phyloP scores from a whole-genome alignment of 2,888 invertebrate species.

The Cryptosula pallasiana region DNA sequence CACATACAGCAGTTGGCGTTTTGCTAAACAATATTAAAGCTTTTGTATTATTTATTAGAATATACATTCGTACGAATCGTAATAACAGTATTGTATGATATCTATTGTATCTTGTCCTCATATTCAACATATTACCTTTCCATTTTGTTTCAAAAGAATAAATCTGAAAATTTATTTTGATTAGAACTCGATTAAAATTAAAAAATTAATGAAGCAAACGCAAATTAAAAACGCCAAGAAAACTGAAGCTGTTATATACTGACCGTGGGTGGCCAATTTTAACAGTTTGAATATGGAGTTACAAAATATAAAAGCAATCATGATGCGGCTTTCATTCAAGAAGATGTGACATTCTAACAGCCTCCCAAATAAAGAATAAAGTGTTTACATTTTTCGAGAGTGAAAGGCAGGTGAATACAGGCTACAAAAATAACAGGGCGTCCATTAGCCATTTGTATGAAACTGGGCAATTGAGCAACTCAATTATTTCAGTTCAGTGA shows the following conservation, averaged over 20 bases:
- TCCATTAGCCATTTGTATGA: neutral
- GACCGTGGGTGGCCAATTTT: too few relatives aligned
- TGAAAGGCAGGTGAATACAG: neutral
- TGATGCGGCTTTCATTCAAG: too few relatives aligned
- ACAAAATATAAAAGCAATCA: neutral
- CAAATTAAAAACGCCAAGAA: too few relatives aligned
- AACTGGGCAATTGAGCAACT: neutral
- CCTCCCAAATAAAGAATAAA: too few relatives aligned
- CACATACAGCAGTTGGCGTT: neutral
- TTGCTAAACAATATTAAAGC: neutral
- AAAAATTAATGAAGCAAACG: too few relatives aligned
- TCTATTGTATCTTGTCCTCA: too few relatives aligned
- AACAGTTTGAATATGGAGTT: neutral
- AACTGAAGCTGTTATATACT: too few relatives aligned
- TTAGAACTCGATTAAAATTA: too few relatives aligned
- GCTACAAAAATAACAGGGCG: neutral
- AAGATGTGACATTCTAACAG: neutral
- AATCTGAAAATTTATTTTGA: too few relatives aligned
- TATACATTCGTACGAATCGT: neutral
- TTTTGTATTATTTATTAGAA: constrained; percentile 2
- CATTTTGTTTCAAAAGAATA: too few relatives aligned
- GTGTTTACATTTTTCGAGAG: neutral
- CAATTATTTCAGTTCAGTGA: neutral
- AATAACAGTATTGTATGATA: too few relatives aligned
- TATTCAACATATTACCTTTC: too few relatives aligned